Evolutionary conservation across 2,797 vertebrate species (phyloP).

Genomic region (Lutjanus argentimaculatus): DNA sequence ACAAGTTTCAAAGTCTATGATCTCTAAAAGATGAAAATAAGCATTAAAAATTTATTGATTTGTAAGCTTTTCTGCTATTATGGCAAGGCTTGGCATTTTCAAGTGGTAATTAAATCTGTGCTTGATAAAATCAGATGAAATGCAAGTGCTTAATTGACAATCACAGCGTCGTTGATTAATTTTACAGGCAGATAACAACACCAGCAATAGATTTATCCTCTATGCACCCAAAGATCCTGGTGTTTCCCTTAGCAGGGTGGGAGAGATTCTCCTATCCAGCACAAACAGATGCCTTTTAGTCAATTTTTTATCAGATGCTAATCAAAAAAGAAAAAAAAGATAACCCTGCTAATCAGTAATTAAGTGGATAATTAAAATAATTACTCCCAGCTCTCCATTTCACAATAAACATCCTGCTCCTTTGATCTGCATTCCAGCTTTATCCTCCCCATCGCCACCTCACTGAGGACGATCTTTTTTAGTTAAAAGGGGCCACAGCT

Average conservation of each 20-base stretch:
- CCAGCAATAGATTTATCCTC: constrained; percentile 19
- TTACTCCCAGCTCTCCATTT: constrained; percentile 46
- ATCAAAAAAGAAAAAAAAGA: constrained; percentile 51
- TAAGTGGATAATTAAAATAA: constrained; percentile 65
- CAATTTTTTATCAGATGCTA: constrained; percentile 48
- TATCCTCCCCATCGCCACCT: constrained; percentile 16
- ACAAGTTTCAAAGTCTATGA: neutral
- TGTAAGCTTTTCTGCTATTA: constrained; percentile 8
- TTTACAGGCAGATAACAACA: constrained; percentile 46
- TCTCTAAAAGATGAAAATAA: neutral
- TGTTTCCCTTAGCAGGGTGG: neutral
- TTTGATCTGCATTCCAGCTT: constrained; percentile 44
- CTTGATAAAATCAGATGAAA: constrained; percentile 52
- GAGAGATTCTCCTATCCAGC: constrained; percentile 16
- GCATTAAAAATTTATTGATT: constrained; percentile 6
- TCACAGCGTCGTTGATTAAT: constrained; percentile 29
- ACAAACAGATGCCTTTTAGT: constrained; percentile 48
- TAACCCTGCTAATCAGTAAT: constrained; percentile 60
- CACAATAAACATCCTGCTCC: constrained; percentile 44
- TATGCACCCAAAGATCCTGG: constrained; percentile 15
- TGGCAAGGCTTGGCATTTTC: constrained; percentile 32
- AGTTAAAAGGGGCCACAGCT: constrained; percentile 39
- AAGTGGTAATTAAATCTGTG: constrained; percentile 45
- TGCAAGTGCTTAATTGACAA: constrained; percentile 40
- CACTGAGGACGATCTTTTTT: constrained; percentile 28